These are phyloP conservation scores for Chloropsis hardwickii DNA, from an alignment of 2,113 vertebrate species.

Conservation along the genomic window DNA sequence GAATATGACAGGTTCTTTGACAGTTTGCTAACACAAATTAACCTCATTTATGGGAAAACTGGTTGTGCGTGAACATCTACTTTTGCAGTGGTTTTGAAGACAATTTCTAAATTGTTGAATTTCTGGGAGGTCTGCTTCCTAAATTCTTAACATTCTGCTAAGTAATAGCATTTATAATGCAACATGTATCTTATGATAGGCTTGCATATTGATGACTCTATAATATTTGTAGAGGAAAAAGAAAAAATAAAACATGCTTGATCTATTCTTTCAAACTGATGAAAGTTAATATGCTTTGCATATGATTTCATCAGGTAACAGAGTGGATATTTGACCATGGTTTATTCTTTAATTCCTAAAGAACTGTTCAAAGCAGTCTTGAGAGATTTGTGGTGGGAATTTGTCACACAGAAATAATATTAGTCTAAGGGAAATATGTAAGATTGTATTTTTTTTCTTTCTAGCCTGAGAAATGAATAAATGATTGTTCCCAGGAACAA, in stretches of 20 bases:
- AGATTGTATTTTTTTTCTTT: background rate
- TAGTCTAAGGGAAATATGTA: background rate
- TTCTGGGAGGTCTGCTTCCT: background rate
- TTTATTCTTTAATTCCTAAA: background rate
- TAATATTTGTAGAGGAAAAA: background rate
- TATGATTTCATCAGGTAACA: background rate
- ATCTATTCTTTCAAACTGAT: background rate
- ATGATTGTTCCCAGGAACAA: background rate
- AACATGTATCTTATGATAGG: background rate
- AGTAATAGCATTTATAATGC: background rate
- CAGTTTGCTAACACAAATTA: constrained; percentile 67
- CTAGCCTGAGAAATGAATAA: background rate
- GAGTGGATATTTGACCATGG: background rate
- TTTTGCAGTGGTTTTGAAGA: background rate
- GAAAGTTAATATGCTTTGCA: background rate
- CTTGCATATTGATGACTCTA: background rate
- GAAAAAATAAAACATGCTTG: background rate
- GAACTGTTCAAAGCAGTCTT: background rate
- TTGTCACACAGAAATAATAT: background rate
- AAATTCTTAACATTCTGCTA: background rate
- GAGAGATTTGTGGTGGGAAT: background rate
- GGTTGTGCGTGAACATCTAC: constrained; percentile 9
- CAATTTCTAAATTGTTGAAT: background rate
- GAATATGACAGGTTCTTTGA: constrained; percentile 56
- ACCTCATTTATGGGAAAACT: constrained; percentile 52